These are phyloP conservation scores for Nannoperca obscura DNA, from an alignment of 2,797 vertebrate genomes.

Conservation along the genomic window DNA sequence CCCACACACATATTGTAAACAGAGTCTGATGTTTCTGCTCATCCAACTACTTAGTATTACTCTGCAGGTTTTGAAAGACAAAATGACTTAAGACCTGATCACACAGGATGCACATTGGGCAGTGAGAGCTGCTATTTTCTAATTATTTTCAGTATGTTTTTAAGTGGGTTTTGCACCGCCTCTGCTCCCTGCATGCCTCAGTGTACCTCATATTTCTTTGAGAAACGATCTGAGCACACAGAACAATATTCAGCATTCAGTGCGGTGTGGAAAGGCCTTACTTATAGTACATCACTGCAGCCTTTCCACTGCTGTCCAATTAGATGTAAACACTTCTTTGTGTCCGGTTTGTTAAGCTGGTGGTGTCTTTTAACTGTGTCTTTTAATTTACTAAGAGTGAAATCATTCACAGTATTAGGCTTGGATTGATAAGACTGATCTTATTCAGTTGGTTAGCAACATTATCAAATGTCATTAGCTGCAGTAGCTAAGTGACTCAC, in stretches of 20 bases:
- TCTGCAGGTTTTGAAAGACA: constrained; percentile 33
- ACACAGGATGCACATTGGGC: constrained; percentile 18
- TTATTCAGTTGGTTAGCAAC: background rate
- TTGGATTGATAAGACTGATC: background rate
- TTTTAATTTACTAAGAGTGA: background rate
- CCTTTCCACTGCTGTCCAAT: background rate
- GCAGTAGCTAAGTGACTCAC: background rate
- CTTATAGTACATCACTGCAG: background rate
- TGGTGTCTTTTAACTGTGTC: background rate
- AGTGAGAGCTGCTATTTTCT: constrained; percentile 17
- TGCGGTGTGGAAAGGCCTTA: background rate
- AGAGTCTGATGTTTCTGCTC: constrained; percentile 17
- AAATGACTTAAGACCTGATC: constrained; percentile 20
- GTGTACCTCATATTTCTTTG: background rate
- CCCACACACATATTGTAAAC: background rate
- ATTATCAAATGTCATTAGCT: background rate
- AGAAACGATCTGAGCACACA: background rate
- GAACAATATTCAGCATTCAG: background rate
- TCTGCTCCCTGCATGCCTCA: background rate
- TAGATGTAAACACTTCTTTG: constrained; percentile 3
- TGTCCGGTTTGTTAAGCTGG: background rate
- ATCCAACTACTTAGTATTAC: constrained; percentile 36
- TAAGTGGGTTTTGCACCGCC: background rate
- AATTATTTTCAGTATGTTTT: constrained; percentile 22
- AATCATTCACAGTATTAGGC: background rate